Evolutionary conservation across 2,113 vertebrate genomes (phyloP).

Genomic region (Sialia sialis): DNA sequence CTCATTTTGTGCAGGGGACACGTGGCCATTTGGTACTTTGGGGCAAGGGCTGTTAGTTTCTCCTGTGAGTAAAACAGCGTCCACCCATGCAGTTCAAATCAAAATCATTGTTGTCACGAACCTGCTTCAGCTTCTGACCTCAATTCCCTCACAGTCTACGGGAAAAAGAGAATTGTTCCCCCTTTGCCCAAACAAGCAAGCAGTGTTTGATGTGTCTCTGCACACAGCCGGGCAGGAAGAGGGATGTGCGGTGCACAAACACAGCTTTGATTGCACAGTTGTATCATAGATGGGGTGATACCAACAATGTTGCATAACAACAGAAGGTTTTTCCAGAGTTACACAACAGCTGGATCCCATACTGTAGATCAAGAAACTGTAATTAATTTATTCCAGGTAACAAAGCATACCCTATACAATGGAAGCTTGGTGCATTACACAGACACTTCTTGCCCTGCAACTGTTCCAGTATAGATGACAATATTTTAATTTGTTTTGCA

Average conservation of each 20-base stretch:
- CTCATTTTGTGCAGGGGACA: accelerated
- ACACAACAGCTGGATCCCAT: neutral
- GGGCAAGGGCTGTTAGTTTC: neutral
- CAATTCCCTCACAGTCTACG: accelerated
- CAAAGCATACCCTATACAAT: neutral
- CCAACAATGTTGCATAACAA: neutral
- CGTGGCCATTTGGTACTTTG: neutral
- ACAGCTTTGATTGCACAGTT: neutral
- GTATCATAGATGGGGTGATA: neutral
- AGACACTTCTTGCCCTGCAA: neutral
- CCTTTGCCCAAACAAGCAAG: neutral
- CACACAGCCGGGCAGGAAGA: neutral
- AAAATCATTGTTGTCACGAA: neutral
- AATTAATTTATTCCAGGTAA: neutral
- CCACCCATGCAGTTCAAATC: neutral
- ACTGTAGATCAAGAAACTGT: neutral
- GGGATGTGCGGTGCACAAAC: neutral
- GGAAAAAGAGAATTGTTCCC: neutral
- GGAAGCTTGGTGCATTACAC: neutral
- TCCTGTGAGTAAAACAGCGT: neutral
- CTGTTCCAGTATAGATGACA: neutral
- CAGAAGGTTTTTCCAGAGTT: neutral
- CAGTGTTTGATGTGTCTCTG: neutral
- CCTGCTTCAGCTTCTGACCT: neutral
- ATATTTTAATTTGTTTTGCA: neutral